Percentiles rank a stretch among this genome's conserved stretches.
Conservation (phyloP, 1,140 invertebrate species). For the Anastrepha ludens region DNA sequence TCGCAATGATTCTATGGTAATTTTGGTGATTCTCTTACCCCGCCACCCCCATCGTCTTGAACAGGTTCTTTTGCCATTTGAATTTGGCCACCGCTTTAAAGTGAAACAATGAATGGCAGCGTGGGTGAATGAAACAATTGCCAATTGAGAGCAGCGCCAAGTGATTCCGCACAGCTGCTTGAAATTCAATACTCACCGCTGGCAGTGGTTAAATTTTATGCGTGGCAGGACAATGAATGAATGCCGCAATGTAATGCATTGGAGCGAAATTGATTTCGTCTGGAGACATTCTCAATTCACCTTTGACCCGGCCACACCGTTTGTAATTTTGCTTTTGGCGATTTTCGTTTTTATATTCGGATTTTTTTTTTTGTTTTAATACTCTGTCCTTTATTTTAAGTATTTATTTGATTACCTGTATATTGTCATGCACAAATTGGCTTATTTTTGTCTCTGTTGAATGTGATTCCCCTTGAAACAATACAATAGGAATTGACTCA, state of each 20-base stretch:
- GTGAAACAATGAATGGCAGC: not conserved
- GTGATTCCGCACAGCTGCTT: conserved; percentile 58
- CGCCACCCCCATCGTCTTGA: not conserved
- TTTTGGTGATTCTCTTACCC: conserved; percentile 7
- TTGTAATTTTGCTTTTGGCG: not conserved
- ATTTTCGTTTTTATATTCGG: not conserved
- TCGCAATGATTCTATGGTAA: conserved; percentile 9
- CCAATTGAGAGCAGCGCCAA: conserved; percentile 27
- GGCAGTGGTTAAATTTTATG: conserved; percentile 58
- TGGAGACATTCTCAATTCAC: conserved; percentile 36
- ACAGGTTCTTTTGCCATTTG: not conserved
- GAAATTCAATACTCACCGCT: conserved; percentile 57
- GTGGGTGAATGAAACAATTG: conserved; percentile 27
- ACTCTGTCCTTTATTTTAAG: not conserved
- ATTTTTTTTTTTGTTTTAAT: not conserved
- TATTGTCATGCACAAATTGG: not conserved
- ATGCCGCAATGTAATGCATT: conserved; percentile 42
- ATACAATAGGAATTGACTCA: no score
- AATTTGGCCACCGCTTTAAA: conserved; percentile 20
- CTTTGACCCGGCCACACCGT: not conserved
- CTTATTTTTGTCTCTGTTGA: no score
- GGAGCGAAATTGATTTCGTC: conserved; percentile 49
- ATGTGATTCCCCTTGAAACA: no score
- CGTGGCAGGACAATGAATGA: conserved; percentile 55
- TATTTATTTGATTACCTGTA: not conserved